Evolutionary conservation across 1,140 invertebrate genomes (phyloP).

Genomic region (Drosophila setifemur): DNA sequence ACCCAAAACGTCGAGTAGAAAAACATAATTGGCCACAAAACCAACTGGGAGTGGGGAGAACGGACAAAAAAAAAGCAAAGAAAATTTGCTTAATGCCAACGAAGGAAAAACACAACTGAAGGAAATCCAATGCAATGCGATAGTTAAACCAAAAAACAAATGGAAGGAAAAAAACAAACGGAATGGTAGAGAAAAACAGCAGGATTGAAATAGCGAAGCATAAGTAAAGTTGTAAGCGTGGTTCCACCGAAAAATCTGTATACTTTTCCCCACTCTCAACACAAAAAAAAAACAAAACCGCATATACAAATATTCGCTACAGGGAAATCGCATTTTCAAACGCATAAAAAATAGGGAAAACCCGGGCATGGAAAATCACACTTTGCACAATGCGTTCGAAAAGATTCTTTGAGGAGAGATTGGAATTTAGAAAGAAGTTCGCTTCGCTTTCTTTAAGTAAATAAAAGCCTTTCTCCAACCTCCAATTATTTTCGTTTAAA

Average conservation of each 20-base stretch:
- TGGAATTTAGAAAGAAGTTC: not conserved
- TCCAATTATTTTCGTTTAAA: no score
- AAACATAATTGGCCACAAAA: conserved; percentile 74
- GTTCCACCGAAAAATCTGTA: conserved; percentile 43
- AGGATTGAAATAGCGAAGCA: conserved; percentile 18
- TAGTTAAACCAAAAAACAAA: conserved; percentile 31
- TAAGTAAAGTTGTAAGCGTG: conserved; percentile 64
- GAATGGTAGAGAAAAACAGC: conserved; percentile 3
- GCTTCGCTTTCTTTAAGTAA: no score
- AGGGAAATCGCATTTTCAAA: conserved; percentile 72
- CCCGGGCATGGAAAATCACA: conserved; percentile 4
- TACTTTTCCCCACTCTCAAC: not conserved
- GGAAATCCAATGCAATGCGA: conserved; percentile 16
- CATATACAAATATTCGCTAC: conserved; percentile 47
- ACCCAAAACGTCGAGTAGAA: conserved; percentile 32
- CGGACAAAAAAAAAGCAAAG: conserved; percentile 46
- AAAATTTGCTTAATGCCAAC: conserved; percentile 71
- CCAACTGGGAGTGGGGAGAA: conserved; percentile 23
- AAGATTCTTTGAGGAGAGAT: conserved; percentile 8
- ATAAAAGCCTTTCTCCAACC: no score
- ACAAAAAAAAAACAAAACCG: not conserved
- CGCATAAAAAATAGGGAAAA: conserved; percentile 1
- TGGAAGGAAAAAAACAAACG: not conserved
- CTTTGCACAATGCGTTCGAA: conserved; percentile 32
- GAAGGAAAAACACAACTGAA: conserved; percentile 17